Base-by-base conservation (phyloP, 37 sponge, comb jelly and placozoan genomes). In the Chondrosia reniformis region DNA sequence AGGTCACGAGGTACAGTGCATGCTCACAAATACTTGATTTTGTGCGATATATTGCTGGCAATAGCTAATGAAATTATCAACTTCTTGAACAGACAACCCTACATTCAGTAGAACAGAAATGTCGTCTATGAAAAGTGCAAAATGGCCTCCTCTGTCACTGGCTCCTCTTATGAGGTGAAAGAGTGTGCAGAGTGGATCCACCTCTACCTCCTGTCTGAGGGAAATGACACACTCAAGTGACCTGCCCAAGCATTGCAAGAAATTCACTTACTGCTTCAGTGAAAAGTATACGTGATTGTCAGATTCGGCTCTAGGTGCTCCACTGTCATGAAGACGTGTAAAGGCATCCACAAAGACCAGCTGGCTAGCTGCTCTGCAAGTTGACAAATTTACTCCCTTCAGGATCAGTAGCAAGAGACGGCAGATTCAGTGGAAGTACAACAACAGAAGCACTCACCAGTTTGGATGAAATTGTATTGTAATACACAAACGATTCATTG, bases 61-160 rank as follows among this genome's bases (percentile, higher is more conserved):
- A 46, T 80, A 65, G 41, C 76, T 63, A 13, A 88, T 41, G 46
- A 92, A 79, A 31, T 38, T 22, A 31, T 76, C 59, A 30, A 84
- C 55, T 24, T 88, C 86, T 0, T 30, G 44, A 37, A 85, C 28
- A 15, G 54, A 49, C 55, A 92, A 76, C 32, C 92, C 92, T 40
- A 88, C 28, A 64, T 83, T 85, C 44, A 87, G 52, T 1, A 88
- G 67, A 22, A 85, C 64, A 66, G 86, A 88, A 28, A 85, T 27
- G 38, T 81, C 92, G 80, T 92, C 92, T 7, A 92, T 30, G 4
- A 92, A 31, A 28, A 92, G 55, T 64, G 81, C 86, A 7, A 84
- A 65, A 45, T 81, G 92, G 30, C 27, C 32, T 0, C 43, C 43
- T 21, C 72, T 40, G 12, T 36, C 38, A 24, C 39, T 9, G n/a